Evolutionary conservation across 2,888 invertebrate genomes (phyloP).

Genomic region (Stenotaenia linearis): DNA sequence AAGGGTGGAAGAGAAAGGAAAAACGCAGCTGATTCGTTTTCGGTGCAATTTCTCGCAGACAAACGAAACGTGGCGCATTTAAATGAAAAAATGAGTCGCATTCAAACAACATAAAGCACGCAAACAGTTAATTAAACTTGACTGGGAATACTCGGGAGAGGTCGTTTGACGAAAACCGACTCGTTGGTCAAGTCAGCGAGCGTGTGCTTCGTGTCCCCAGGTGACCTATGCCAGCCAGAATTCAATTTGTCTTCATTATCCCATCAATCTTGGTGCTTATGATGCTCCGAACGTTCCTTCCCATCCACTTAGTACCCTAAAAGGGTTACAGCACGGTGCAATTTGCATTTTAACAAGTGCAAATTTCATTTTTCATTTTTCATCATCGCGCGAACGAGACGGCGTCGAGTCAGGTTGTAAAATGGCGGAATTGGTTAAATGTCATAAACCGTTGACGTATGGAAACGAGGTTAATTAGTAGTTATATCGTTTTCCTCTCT

Average conservation of each 20-base stretch:
- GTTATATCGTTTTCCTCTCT: background rate
- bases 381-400: no score
- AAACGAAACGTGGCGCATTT: background rate
- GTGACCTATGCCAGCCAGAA: background rate
- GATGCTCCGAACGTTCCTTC: background rate
- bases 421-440: background rate
- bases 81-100: background rate
- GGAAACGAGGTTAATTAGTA: background rate
- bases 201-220: background rate
- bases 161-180: background rate
- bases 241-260: constrained; percentile 11
- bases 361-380: no score
- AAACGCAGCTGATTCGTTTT: background rate
- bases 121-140: background rate
- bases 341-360: no score
- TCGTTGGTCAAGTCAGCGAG: background rate
- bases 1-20: background rate
- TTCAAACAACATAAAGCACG: background rate
- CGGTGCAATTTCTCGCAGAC: background rate
- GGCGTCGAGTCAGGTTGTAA: no score
- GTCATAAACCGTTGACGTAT: background rate
- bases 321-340: no score
- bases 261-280: background rate
- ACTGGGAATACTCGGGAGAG: background rate
- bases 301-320: background rate